Base-by-base conservation (phyloP, 2,113 vertebrate species). In the Scolopax mira region DNA sequence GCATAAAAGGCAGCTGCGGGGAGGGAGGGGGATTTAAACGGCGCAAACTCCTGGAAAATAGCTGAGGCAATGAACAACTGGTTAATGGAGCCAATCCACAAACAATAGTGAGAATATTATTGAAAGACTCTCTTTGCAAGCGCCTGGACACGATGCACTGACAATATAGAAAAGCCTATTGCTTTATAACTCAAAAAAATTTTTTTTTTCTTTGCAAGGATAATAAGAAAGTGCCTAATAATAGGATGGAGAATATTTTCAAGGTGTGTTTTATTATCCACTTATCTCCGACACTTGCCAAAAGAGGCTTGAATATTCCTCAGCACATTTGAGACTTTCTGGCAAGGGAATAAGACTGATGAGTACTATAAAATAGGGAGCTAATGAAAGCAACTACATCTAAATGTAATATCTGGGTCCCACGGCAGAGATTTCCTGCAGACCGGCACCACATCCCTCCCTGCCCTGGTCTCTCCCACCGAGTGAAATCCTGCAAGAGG, bases 281-380 rank as follows among this genome's bases (percentile, higher is more conserved):
- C 88, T 86, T 89, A 85, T 95, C 72, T 96, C 62, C 77, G 88
- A 75, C 22, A 42, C 74, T 96, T 89, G 96, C 96, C 96, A 94
- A 96, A 94, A 93, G 86, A 94, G 85, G 85, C 75, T 70, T 77
- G 90, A 95, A 85, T 94, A 95, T 92, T 97, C 93, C 72, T 90
- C 52, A 81, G 94, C 75, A 41, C 77, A 79, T 90, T 58, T 81
- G 85, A 96, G 88, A 66, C 79, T 79, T 93, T 80, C 93, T 95
- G 82, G 85, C 85, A 92, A 55, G 80, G 69, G 92, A 86, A 74
- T 51, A 80, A 94, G 94, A 83, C 93, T 66, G 94, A 88, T 92
- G 89, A 91, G 52, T 3, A 46, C 71, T 79, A 82, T 89, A 82
- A 95, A 90, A 60, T 31, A 41, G 65, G 64, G 61, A 96, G 55